Evolutionary conservation across 2,888 invertebrate species (phyloP), one percentile per base, ranked within the genome.

Genomic region (Drosophila acutilabella): DNA sequence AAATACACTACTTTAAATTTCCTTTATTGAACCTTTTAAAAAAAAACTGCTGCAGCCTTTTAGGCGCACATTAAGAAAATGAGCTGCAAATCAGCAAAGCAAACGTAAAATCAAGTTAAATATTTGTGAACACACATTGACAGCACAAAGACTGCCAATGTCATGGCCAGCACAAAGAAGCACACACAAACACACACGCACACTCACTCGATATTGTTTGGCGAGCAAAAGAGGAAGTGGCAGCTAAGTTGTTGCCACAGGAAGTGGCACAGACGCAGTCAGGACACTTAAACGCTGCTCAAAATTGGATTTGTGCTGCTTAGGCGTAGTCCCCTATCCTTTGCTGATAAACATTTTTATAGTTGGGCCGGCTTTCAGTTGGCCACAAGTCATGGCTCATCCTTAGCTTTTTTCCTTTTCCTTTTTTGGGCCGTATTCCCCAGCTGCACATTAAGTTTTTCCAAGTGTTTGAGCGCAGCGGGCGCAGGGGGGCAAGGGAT

Each of bases 331-430:
- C 10, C n/a, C 56, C 18, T 23, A 30, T 44, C 44, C 33, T 53
- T 58, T 67, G 76, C 88, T 73, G 82, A 87, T 87, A 88, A 88
- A 80, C 80, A 88, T 80, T 88, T 83, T 88, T 80, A 83, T 84
- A 87, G 82, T 83, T 84, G 62, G 81, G 86, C 83, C 62, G 14
- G 58, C 48, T 33, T 38, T 14, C 68, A 68, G 62, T 68, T 75
- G 78, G 81, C 83, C 86, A 86, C 86, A 83, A 87, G 88, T 87
- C 83, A 79, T 75, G 83, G 72, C 88, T 81, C 88, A 83, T 81
- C 70, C 84, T 68, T 54, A 52, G 50, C 47, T 20, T 20, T 36
- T 36, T 36, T 13, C 36, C 13, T 57, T 75, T 42, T 50, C 45
- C 51, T 40, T 13, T 50, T 53, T 20, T 66, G 50, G 51, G 50